These are phyloP conservation scores for Hirtodrosophila cameraria DNA, from an alignment of 2,888 invertebrate genomes.

Conservation along the genomic window DNA sequence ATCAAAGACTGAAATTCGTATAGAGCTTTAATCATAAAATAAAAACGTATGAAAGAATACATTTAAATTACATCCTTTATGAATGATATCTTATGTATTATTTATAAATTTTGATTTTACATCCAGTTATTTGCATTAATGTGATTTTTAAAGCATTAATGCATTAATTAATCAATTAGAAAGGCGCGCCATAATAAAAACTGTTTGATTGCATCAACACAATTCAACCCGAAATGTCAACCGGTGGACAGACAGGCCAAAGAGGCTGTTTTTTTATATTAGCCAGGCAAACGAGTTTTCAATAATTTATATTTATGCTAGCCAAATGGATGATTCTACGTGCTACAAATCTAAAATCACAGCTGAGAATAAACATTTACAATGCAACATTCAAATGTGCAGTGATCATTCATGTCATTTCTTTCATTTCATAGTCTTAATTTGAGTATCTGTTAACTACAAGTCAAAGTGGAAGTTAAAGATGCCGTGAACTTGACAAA, in stretches of 20 bases:
- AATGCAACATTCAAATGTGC: too few relatives aligned
- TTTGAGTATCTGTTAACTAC: too few relatives aligned
- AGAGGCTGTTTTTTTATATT: slow-evolving; percentile 21
- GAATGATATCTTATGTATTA: slow-evolving; percentile 16
- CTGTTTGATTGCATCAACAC: slow-evolving; percentile 37
- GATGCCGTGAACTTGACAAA: too few relatives aligned
- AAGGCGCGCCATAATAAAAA: slow-evolving; percentile 42
- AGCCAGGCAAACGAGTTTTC: slow-evolving; percentile 21
- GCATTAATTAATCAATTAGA: slow-evolving; percentile 39
- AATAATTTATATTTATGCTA: slow-evolving; percentile 3
- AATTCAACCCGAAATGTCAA: slow-evolving; percentile 34
- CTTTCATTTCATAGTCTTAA: not conserved
- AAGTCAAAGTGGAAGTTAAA: too few relatives aligned
- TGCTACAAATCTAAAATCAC: too few relatives aligned
- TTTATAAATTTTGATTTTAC: slow-evolving; percentile 29
- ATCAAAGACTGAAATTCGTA: too few relatives aligned
- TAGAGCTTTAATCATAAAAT: too few relatives aligned
- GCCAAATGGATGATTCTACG: not conserved
- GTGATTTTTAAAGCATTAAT: slow-evolving; percentile 34
- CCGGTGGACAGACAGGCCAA: slow-evolving; percentile 24
- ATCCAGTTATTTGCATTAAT: slow-evolving; percentile 39
- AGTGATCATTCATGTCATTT: too few relatives aligned
- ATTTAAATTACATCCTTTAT: too few relatives aligned
- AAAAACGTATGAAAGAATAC: too few relatives aligned
- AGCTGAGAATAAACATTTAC: too few relatives aligned